Evolutionary conservation across 2,113 vertebrate genomes (phyloP).

Genomic region (Sphaerodactylus townsendi): DNA sequence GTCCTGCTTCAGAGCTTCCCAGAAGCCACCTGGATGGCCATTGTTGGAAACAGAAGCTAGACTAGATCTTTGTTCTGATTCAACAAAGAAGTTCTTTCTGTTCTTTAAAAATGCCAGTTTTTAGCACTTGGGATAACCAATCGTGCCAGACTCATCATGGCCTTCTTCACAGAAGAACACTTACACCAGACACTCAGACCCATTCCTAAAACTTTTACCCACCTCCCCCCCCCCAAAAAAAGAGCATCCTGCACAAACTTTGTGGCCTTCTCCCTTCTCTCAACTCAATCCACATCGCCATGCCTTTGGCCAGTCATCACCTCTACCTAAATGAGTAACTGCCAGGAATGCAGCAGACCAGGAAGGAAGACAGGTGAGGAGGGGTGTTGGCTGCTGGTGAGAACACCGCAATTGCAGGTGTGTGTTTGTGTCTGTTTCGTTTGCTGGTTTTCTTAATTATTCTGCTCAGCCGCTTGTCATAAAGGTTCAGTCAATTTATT

Average conservation of each 20-base stretch:
- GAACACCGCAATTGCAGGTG: constrained; percentile 21
- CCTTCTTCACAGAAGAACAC: too few relatives aligned
- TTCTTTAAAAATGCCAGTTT: background rate
- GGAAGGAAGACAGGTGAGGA: constrained; percentile 13
- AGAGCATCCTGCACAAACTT: background rate
- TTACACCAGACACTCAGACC: too few relatives aligned
- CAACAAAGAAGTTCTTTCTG: background rate
- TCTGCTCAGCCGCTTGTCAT: constrained; percentile 58
- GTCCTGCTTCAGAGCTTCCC: background rate
- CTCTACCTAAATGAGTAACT: background rate
- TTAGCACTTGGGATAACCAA: background rate
- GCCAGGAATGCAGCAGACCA: constrained; percentile 12
- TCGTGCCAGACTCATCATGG: background rate
- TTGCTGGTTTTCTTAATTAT: constrained; percentile 37
- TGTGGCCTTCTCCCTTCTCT: background rate
- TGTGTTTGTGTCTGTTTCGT: constrained; percentile 32
- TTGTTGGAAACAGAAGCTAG: background rate
- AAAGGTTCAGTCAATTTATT: constrained; percentile 66
- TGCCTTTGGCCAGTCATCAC: background rate
- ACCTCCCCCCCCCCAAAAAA: too few relatives aligned
- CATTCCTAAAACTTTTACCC: too few relatives aligned
- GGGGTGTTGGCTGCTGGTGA: background rate
- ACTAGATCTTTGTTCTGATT: background rate
- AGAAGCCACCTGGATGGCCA: background rate
- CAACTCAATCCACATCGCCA: background rate